phyloP scores from a whole-genome alignment of 2,113 vertebrate species.

The Pao palembangensis region DNA sequence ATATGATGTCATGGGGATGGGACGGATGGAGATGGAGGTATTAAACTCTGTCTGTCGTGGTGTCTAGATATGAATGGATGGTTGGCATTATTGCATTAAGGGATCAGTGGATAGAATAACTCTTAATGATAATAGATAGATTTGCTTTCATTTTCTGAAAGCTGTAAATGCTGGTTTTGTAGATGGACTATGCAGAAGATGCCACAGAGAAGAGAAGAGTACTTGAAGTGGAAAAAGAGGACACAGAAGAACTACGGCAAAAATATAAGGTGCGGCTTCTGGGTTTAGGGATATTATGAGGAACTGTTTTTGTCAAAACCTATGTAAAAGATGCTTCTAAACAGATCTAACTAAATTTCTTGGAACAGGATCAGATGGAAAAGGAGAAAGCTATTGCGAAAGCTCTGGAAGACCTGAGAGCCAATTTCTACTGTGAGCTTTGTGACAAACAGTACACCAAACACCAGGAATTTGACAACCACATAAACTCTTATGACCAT shows the following conservation, averaged over 20 bases:
- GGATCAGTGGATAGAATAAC: neutral
- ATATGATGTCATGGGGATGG: slow-evolving; percentile 99
- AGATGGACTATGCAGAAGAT: slow-evolving; percentile 98
- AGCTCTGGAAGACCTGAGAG: slow-evolving; percentile 94
- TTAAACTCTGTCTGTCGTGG: slow-evolving; percentile 10
- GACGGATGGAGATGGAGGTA: slow-evolving; percentile 99
- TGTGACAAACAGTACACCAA: slow-evolving; percentile 99
- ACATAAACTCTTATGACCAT: slow-evolving; percentile 98
- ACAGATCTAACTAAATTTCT: neutral
- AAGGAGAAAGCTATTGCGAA: slow-evolving; percentile 99
- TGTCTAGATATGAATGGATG: neutral
- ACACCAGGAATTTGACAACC: slow-evolving; percentile 99
- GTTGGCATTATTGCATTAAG: neutral
- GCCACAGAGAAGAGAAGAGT: slow-evolving; percentile 95
- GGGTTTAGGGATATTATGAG: neutral
- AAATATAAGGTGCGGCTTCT: slow-evolving; percentile 88
- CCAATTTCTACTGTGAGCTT: slow-evolving; percentile 98
- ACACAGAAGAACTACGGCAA: slow-evolving; percentile 95
- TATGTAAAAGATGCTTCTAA: neutral
- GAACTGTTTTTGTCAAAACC: neutral
- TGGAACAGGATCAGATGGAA: slow-evolving; percentile 88
- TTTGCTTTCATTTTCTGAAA: neutral
- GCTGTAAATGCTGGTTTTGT: slow-evolving; percentile 18
- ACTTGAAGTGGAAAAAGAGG: slow-evolving; percentile 97
- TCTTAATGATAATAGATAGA: too few relatives aligned